A percentile compares a stretch with the other conserved stretches of the same genome.
These are phyloP conservation scores for Cataglyphis cursor DNA, from an alignment of 2,888 invertebrate genomes.

Conservation along the genomic window DNA sequence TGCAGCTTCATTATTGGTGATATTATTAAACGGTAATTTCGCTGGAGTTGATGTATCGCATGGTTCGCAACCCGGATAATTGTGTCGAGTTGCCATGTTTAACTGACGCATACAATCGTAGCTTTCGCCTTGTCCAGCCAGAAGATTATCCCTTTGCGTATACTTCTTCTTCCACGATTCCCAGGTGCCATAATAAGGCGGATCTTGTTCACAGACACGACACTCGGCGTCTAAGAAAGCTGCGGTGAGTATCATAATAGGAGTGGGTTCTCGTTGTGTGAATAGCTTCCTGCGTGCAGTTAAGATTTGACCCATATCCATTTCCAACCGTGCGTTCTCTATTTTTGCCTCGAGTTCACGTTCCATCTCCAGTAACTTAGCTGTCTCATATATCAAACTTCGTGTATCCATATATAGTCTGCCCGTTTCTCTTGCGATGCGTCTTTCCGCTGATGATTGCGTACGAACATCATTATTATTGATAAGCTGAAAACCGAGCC, in stretches of 20 bases:
- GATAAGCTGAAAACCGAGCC: constrained; percentile 78
- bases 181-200: constrained; percentile 60
- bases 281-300: constrained; percentile 77
- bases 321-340: constrained; percentile 79
- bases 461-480: constrained; percentile 75
- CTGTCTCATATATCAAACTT: constrained; percentile 79
- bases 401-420: constrained; percentile 66
- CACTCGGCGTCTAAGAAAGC: constrained; percentile 83
- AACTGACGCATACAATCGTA: constrained; percentile 80
- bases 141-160: constrained; percentile 69
- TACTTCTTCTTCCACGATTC: constrained; percentile 30
- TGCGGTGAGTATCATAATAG: constrained; percentile 81
- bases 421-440: constrained; percentile 80
- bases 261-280: constrained; percentile 77
- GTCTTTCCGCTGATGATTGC: constrained; percentile 84
- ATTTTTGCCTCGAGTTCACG: constrained; percentile 79
- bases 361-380: constrained; percentile 80
- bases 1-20: constrained; percentile 32
- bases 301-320: constrained; percentile 72
- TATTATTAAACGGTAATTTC: constrained; percentile 66
- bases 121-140: constrained; percentile 81
- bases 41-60: constrained; percentile 84
- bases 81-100: constrained; percentile 61
- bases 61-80: constrained; percentile 72
- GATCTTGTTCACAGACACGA: constrained; percentile 66